phyloP scores from a whole-genome alignment of 1,140 invertebrate genomes.

The Teleopsis dalmanni region DNA sequence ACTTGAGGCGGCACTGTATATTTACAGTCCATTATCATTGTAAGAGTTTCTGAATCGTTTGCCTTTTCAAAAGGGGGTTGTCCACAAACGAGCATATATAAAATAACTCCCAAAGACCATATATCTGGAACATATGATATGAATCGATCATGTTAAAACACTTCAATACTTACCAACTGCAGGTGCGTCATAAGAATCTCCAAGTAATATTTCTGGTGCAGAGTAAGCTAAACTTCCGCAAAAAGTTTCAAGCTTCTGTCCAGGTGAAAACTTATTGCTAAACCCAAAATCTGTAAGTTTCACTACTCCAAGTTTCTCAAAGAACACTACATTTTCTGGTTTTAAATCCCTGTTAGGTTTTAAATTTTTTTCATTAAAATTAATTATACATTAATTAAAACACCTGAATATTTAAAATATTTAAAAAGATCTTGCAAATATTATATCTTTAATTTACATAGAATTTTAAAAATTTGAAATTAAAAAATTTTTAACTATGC shows the following conservation, averaged over 20 bases:
- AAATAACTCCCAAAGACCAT: constrained; percentile 96
- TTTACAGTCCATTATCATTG: constrained; percentile 99
- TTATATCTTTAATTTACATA: no score
- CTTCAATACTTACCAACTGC: constrained; percentile 65
- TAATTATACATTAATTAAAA: not conserved
- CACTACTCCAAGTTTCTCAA: constrained; percentile 92
- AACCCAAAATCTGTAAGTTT: constrained; percentile 99
- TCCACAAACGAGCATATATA: constrained; percentile 98
- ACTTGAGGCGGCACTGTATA: constrained; percentile 88
- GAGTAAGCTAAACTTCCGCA: constrained; percentile 99
- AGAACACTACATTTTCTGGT: constrained; percentile 98
- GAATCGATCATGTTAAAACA: not conserved
- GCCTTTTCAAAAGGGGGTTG: constrained; percentile 97
- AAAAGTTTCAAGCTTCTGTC: constrained; percentile 95
- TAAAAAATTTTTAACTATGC: no score
- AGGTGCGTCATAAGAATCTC: constrained; percentile 88
- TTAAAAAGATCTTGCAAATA: no score
- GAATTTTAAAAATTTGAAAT: no score
- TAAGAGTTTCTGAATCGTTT: constrained; percentile 97
- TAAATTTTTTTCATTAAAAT: not conserved
- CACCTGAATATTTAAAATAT: no score
- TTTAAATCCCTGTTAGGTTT: constrained; percentile 83
- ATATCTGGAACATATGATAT: constrained; percentile 64
- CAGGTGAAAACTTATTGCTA: constrained; percentile 93
- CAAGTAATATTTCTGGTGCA: constrained; percentile 96